Conservation (phyloP, 2,113 vertebrate species). For the Emydocephalus ijimae region DNA sequence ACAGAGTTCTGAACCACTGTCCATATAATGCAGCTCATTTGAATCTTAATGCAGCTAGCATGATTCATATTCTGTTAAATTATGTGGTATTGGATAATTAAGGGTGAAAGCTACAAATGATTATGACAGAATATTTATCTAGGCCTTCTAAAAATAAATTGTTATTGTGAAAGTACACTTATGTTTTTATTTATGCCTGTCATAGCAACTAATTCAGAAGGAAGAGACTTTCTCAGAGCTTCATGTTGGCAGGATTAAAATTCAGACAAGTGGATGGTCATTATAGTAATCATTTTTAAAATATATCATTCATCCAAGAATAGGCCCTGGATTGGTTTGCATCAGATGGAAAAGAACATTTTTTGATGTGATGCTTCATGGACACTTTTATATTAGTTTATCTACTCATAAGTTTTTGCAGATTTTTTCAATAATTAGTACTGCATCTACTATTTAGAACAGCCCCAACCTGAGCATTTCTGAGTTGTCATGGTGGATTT, state of each 20-base stretch:
- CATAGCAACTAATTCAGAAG: slow-evolving; percentile 5
- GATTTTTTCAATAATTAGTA: background rate
- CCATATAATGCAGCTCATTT: background rate
- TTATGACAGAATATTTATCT: slow-evolving; percentile 9
- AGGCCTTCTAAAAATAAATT: slow-evolving; percentile 13
- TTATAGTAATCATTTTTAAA: background rate
- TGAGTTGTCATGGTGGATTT: background rate
- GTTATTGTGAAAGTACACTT: slow-evolving; percentile 6
- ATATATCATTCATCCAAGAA: background rate
- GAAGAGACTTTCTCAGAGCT: background rate
- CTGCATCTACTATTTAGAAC: background rate
- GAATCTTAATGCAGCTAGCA: slow-evolving; percentile 9
- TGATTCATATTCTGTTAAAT: background rate
- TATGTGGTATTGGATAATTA: slow-evolving; percentile 3
- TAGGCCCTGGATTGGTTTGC: background rate
- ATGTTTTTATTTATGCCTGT: slow-evolving; percentile 11
- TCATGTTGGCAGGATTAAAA: background rate
- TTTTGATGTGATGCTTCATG: background rate
- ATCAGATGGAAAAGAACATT: background rate
- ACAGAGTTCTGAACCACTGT: background rate
- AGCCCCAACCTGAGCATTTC: background rate
- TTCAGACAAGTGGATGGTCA: background rate
- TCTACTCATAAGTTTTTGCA: background rate
- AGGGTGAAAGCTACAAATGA: slow-evolving; percentile 22
- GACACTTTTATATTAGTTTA: too few relatives aligned